A percentile compares a stretch with the other conserved stretches of the same genome.
Conservation (phyloP, 2,797 vertebrate genomes). For the Enteromius radiatus region DNA sequence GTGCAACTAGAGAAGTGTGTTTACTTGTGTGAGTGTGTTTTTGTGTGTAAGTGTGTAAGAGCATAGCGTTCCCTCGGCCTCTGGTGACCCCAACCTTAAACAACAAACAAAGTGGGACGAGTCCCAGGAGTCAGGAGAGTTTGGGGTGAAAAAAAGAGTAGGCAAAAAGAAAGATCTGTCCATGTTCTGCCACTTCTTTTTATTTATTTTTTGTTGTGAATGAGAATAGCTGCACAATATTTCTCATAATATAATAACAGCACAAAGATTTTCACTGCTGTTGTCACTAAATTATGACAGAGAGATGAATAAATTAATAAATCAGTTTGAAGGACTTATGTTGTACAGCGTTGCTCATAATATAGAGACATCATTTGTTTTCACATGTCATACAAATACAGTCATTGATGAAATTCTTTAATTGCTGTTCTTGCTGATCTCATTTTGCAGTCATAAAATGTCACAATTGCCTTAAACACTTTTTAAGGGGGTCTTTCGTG, state of each 20-base stretch:
- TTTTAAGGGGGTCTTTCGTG: neutral
- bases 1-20: slow-evolving; percentile 45
- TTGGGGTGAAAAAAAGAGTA: neutral
- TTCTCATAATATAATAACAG: neutral
- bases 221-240: neutral
- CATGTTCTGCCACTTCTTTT: slow-evolving; percentile 1
- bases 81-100: slow-evolving; percentile 56
- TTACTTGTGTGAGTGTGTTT: slow-evolving; percentile 59
- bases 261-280: neutral
- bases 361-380: neutral
- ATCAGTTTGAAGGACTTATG: neutral
- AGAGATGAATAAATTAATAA: neutral
- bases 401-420: neutral
- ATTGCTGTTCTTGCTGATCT: neutral
- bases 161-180: slow-evolving; percentile 45
- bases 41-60: slow-evolving; percentile 56
- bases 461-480: neutral
- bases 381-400: neutral
- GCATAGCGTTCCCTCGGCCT: slow-evolving; percentile 62
- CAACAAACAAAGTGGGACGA: slow-evolving; percentile 71
- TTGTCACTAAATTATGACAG: neutral
- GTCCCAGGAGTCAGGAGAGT: slow-evolving; percentile 65
- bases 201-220: neutral
- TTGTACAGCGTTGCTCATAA: neutral
- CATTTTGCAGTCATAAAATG: neutral